A percentile compares a stretch with the other conserved stretches of the same genome.
Evolutionary conservation across 1,140 invertebrate genomes (phyloP).

Genomic region (Rhyacophila brunnea): DNA sequence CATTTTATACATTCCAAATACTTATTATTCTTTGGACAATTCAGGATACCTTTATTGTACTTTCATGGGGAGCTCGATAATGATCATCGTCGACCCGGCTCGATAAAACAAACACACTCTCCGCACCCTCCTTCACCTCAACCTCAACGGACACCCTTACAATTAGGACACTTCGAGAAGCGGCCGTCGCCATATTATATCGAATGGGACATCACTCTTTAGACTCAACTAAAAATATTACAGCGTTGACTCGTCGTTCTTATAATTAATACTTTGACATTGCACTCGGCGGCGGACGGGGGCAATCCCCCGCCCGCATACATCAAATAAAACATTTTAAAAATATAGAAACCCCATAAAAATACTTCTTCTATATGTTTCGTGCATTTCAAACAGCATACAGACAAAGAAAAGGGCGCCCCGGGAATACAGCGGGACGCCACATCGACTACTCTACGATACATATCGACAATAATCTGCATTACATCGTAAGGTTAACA

Average conservation of each 20-base stretch:
- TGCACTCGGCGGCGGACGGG: conserved; percentile 18
- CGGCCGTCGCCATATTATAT: conserved; percentile 23
- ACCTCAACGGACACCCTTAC: conserved; percentile 27
- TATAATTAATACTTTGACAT: conserved; percentile 34
- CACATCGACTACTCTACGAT: conserved; percentile 54
- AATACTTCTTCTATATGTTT: conserved; percentile 57
- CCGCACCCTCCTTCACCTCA: conserved; percentile 14
- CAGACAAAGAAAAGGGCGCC: conserved; percentile 56
- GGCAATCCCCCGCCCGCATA: conserved; percentile 9
- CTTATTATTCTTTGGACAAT: conserved; percentile 52
- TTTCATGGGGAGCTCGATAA: conserved; percentile 36
- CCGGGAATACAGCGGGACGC: conserved; percentile 50
- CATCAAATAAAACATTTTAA: conserved; percentile 29
- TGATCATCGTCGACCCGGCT: conserved; percentile 24
- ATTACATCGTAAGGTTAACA: conserved; percentile 32
- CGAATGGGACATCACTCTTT: conserved; percentile 22
- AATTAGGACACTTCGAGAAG: conserved; percentile 17
- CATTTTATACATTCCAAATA: conserved; percentile 37
- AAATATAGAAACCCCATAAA: conserved; percentile 34
- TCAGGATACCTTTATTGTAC: conserved; percentile 40
- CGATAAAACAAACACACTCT: conserved; percentile 24
- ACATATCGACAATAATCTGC: conserved; percentile 35
- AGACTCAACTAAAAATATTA: conserved; percentile 35
- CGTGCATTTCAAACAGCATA: conserved; percentile 60
- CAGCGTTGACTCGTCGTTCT: conserved; percentile 35